Evolutionary conservation across 2,113 vertebrate species (phyloP), one percentile per base, ranked within the genome.

Genomic region (Poeciliopsis retropinna): DNA sequence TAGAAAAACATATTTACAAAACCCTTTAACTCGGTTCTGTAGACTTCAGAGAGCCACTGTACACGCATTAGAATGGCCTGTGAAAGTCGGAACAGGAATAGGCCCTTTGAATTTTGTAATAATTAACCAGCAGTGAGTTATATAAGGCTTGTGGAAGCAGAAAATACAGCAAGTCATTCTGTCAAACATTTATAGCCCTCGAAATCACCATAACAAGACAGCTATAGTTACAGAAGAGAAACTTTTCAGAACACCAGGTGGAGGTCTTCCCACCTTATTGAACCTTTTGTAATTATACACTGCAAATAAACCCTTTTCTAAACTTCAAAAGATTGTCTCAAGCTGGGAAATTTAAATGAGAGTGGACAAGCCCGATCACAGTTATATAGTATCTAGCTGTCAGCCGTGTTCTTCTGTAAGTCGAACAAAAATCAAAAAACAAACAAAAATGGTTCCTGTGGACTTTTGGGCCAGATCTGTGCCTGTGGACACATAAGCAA

Each of bases 161-260:
- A 61, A 57, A 9, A 37, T 30, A 37, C 30, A 44, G 17, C 70
- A 78, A 61, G 7, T 25, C 17, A 32, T 75, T 86, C 79, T 80
- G 81, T 89, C 8, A 88, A 84, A 87, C 72, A 82, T 88, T 83
- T 66, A 87, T 29, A 30, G 30, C 39, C 25, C n/a, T 12, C 32
- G 19, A 82, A 64, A 76, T 78, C 75, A 51, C 25, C 67, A 67
- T 47, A 22, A 67, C 34, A 34, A 32, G 67, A 70, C 63, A 76
- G 37, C 17, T n/a, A 57, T n/a, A 7, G 2, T 17, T n/a, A 41
- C 27, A 7, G 8, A 28, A 2, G 29, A 37, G 31, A 3, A 34
- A 73, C 64, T 73, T 73, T 30, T 64, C 60, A 8, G 12, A 70
- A 65, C 60, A 44, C 12, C 7, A 66, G 60, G 37, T n/a, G 0